Evolutionary conservation across 1,140 invertebrate genomes (phyloP).

Genomic region (Danaus melanippus): DNA sequence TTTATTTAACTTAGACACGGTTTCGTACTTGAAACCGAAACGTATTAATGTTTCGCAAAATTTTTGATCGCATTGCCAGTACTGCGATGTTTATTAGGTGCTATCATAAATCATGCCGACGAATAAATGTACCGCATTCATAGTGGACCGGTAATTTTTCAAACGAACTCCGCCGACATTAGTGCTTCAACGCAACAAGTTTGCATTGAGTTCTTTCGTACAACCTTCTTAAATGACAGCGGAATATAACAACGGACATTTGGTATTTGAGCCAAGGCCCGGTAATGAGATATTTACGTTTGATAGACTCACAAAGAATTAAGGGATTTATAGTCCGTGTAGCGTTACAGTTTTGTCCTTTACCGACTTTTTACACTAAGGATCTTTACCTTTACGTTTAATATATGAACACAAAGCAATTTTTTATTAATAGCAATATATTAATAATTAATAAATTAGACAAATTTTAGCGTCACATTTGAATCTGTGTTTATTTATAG

Average conservation of each 20-base stretch:
- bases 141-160: slow-evolving; percentile 27
- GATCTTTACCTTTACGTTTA: too few relatives aligned
- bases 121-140: slow-evolving; percentile 13
- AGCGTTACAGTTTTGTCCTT: too few relatives aligned
- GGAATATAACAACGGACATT: slow-evolving; percentile 59
- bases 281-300: slow-evolving; percentile 62
- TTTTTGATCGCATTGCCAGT: slow-evolving; percentile 12
- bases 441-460: too few relatives aligned
- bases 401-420: too few relatives aligned
- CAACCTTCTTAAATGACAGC: slow-evolving; percentile 69
- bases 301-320: slow-evolving; percentile 51
- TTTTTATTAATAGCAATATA: too few relatives aligned
- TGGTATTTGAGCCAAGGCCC: slow-evolving; percentile 67
- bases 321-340: slow-evolving; percentile 35
- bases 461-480: too few relatives aligned
- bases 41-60: slow-evolving; percentile 12
- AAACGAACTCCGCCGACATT: slow-evolving; percentile 40
- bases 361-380: too few relatives aligned
- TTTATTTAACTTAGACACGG: too few relatives aligned
- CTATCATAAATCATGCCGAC: slow-evolving; percentile 11
- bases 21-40: too few relatives aligned
- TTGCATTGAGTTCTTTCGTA: slow-evolving; percentile 58
- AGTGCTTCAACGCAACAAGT: slow-evolving; percentile 49
- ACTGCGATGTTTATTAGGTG: slow-evolving; percentile 6
- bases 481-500: too few relatives aligned